Evolutionary conservation across 1,140 invertebrate species (phyloP).

Genomic region (Rhopalosiphum maidis): DNA sequence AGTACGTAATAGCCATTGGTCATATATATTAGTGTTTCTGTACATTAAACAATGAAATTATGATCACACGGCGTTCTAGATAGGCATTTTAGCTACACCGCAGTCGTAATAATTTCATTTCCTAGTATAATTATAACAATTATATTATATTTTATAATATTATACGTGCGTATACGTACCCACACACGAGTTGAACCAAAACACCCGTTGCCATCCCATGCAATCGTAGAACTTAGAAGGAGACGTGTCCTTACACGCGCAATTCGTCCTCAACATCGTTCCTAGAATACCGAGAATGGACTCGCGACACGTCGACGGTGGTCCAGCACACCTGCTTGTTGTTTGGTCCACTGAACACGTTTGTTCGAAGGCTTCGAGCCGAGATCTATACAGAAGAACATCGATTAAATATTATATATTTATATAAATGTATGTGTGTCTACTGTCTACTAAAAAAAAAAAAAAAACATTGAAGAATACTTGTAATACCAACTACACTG

Average conservation of each 20-base stretch:
- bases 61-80: background rate
- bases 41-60: background rate
- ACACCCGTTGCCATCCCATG: slow-evolving; percentile 85
- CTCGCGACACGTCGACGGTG: slow-evolving; percentile 77
- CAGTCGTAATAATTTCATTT: background rate
- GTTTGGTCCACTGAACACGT: slow-evolving; percentile 87
- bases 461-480: background rate
- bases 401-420: background rate
- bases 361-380: slow-evolving; percentile 86
- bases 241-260: slow-evolving; percentile 84
- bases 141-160: background rate
- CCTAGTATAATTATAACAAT: background rate
- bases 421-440: background rate
- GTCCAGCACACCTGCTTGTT: slow-evolving; percentile 87
- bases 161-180: slow-evolving; percentile 70
- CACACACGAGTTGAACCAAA: slow-evolving; percentile 91
- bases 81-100: slow-evolving; percentile 7
- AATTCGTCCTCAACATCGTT: slow-evolving; percentile 81
- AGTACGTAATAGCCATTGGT: background rate
- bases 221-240: slow-evolving; percentile 83
- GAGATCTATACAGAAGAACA: slow-evolving; percentile 62
- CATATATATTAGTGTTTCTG: background rate
- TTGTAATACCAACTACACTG: too few species aligned
- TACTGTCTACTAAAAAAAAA: background rate
- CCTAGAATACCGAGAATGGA: slow-evolving; percentile 86